Conservation (phyloP, 2,113 vertebrate species). For the Sylvilagus bachmani region DNA sequence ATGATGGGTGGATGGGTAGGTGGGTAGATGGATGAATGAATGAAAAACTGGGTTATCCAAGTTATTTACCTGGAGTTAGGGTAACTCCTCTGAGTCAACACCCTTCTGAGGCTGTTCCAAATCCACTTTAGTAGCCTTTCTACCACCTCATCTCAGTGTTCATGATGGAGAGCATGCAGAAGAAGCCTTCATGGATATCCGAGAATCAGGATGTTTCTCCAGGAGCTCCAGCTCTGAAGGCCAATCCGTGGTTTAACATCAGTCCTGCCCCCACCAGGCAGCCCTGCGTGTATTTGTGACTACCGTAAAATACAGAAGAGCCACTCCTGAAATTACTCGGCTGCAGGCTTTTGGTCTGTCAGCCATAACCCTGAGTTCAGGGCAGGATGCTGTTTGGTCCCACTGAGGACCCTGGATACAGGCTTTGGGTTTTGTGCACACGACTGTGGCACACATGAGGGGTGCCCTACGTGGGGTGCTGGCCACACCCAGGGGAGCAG, state of each 20-base stretch:
- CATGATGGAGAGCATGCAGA: background rate
- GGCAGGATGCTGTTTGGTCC: background rate
- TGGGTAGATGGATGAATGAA: no score
- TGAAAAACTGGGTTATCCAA: background rate
- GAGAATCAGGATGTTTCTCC: background rate
- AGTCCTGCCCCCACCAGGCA: background rate
- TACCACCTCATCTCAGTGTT: slow-evolving; percentile 4
- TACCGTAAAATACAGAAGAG: background rate
- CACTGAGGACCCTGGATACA: background rate
- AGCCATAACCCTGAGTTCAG: background rate
- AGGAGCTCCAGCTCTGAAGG: background rate
- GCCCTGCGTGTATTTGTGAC: background rate
- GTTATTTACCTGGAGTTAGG: background rate
- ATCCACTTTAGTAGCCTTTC: background rate
- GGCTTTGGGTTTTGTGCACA: background rate
- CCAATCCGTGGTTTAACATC: background rate
- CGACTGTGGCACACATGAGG: no score
- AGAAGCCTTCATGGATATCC: background rate
- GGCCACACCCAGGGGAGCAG: background rate
- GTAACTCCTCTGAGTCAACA: background rate
- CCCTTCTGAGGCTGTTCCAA: background rate
- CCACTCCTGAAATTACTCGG: background rate
- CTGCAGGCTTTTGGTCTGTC: background rate
- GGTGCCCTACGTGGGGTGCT: background rate
- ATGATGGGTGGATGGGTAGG: no score